A percentile compares a stretch with the other conserved stretches of the same genome.
These are phyloP conservation scores for Ostrea denselamellosa DNA, from an alignment of 1,140 invertebrate species.

Conservation along the genomic window DNA sequence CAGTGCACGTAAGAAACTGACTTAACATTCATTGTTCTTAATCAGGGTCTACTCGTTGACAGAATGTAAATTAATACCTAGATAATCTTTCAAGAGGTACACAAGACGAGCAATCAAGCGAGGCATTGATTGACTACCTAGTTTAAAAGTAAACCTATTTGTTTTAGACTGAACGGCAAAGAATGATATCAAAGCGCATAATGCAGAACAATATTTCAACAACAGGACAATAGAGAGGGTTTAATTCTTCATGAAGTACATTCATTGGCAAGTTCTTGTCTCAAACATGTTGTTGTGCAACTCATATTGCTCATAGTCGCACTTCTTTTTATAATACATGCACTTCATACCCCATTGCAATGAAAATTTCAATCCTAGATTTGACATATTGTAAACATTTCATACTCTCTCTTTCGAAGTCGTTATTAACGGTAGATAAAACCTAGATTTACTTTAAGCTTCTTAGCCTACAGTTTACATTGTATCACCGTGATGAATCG, in stretches of 20 bases:
- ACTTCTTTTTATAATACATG: too few relatives aligned
- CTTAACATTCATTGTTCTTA: constrained; percentile 15
- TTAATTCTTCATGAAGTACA: not conserved
- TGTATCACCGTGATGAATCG: too few relatives aligned
- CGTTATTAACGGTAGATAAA: too few relatives aligned
- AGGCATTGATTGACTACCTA: not conserved
- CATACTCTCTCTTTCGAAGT: too few relatives aligned
- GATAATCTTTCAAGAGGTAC: constrained; percentile 22
- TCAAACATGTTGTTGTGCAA: not conserved
- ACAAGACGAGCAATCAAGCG: constrained; percentile 10
- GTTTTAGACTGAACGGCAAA: constrained; percentile 17
- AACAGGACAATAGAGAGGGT: constrained; percentile 10
- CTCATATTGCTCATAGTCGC: not conserved
- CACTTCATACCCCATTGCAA: too few relatives aligned
- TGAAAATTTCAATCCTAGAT: too few relatives aligned
- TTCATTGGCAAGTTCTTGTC: constrained; percentile 23
- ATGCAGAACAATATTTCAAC: not conserved
- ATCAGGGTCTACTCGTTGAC: constrained; percentile 21
- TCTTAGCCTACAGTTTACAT: too few relatives aligned
- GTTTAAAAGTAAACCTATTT: constrained; percentile 36
- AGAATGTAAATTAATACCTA: constrained; percentile 33
- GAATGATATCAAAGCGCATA: not conserved
- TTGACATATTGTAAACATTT: too few relatives aligned
- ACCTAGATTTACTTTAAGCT: too few relatives aligned
- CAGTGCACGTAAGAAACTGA: not conserved